phyloP scores from a whole-genome alignment of 2,797 vertebrate species.

The Chrosomus eos region DNA sequence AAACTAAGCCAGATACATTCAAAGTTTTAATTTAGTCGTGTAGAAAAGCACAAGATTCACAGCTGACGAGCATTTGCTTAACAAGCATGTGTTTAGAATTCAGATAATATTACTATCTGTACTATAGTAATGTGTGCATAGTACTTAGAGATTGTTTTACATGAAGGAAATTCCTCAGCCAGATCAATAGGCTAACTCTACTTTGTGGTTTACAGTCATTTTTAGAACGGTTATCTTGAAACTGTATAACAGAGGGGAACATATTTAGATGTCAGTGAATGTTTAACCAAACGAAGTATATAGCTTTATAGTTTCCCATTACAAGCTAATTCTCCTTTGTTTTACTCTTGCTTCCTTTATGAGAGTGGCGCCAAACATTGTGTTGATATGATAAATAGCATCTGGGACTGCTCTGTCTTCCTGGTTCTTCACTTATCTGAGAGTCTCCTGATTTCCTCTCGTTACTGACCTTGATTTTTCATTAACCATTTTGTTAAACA shows the following conservation, averaged over 20 bases:
- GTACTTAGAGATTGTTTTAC: background rate
- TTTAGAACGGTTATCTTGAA: background rate
- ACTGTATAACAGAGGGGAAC: background rate
- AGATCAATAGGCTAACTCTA: background rate
- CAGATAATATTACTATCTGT: background rate
- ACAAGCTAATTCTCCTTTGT: background rate
- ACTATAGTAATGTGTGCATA: background rate
- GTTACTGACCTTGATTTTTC: background rate
- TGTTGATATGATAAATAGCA: background rate
- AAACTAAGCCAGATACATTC: background rate
- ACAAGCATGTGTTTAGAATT: background rate
- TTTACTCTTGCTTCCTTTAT: background rate
- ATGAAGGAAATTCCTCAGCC: background rate
- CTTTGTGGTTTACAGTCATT: background rate
- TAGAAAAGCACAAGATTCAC: background rate
- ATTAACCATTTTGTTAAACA: background rate
- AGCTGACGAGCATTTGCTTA: background rate
- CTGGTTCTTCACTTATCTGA: background rate
- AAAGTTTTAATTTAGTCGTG: background rate
- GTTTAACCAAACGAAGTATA: background rate
- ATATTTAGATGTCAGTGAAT: background rate
- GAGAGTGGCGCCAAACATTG: background rate
- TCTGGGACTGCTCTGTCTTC: background rate
- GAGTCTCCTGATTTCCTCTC: background rate
- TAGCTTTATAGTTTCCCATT: background rate